These are phyloP conservation scores for Asteroscopus sphinx DNA, from an alignment of 2,888 invertebrate species.

Conservation along the genomic window DNA sequence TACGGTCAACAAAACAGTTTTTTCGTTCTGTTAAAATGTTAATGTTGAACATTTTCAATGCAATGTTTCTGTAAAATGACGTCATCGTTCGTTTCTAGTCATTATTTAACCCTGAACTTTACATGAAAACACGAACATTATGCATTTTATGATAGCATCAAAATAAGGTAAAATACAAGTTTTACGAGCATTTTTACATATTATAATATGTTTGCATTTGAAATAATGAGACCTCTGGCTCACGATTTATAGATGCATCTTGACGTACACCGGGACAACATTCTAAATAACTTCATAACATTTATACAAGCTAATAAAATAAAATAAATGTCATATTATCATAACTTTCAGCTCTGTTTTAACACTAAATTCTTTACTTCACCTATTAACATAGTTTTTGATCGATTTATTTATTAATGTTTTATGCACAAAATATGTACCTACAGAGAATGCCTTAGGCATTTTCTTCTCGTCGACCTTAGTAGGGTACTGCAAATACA, in stretches of 20 bases:
- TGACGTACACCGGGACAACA: conserved; percentile 2
- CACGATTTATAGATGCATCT: conserved; percentile 11
- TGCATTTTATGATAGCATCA: conserved; percentile 30
- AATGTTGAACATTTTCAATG: conserved; percentile 6
- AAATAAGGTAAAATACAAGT: conserved; percentile 33
- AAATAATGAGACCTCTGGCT: conserved; percentile 11
- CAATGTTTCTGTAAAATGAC: conserved; percentile 21
- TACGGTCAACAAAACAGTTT: conserved; percentile 70
- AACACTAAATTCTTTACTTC: too few relatives aligned
- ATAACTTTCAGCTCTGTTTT: too few relatives aligned
- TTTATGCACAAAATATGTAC: too few relatives aligned
- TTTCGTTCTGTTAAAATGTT: conserved; percentile 27
- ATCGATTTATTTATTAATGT: too few relatives aligned
- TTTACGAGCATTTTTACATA: conserved; percentile 37
- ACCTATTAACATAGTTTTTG: too few relatives aligned
- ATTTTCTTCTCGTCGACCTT: too few relatives aligned
- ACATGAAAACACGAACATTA: conserved; percentile 29
- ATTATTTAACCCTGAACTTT: conserved; percentile 51
- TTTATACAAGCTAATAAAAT: not conserved
- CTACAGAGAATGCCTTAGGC: too few relatives aligned
- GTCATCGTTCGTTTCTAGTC: conserved; percentile 25
- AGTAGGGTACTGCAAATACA: too few relatives aligned
- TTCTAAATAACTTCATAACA: not conserved
- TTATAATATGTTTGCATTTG: conserved; percentile 14
- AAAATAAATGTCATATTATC: too few relatives aligned